Base-by-base conservation (phyloP, 2,797 vertebrate genomes). In the Odontamblyopus lacepedii region DNA sequence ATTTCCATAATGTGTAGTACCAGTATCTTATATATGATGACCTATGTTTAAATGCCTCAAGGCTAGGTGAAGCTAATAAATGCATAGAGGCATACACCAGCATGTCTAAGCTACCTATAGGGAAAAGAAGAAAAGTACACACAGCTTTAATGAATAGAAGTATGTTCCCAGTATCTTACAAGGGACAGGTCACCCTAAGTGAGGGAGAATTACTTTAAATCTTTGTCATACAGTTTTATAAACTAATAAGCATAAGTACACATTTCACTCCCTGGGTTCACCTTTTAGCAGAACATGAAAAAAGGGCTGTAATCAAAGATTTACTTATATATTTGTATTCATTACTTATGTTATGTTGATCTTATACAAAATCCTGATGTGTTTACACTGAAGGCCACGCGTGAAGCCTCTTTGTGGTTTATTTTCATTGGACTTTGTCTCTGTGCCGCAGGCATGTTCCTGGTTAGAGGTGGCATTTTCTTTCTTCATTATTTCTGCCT, bases 381-480 rank as follows among this genome's bases (percentile, higher is more conserved):
- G 26, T 57, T 26, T 13, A 57, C 55, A 26, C 23, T 57, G 4
- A 26, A 48, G 44, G 44, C 13, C 16, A 57, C 4, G 76, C 72
- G 81, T 86, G 79, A 67, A 55, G 70, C 65, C 74, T 59, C 72
- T 81, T 83, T 70, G 62, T 73, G 83, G 77, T 86, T 78, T 78
- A 70, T 48, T 76, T 65, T 81, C 11, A 7, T 76, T 63, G 74
- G 50, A 65, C 79, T 63, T 81, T 72, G 44, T 60, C 69, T 30
- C 70, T 38, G 50, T 3, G 84, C 85, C 79, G 68, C 71, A 32
- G 75, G 88, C 87, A 1, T 83, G 81, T 89, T 89, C 76, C 80
- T 87, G 81, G 80, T 82, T 82, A 83, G 84, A 83, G 86, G 87
- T 89, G 88, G 82, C 80, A 78, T 90, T 88, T 88, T 85, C 83